These are phyloP conservation scores for Amblyopsis rosae DNA, from an alignment of 2,113 vertebrate genomes.

Conservation along the genomic window DNA sequence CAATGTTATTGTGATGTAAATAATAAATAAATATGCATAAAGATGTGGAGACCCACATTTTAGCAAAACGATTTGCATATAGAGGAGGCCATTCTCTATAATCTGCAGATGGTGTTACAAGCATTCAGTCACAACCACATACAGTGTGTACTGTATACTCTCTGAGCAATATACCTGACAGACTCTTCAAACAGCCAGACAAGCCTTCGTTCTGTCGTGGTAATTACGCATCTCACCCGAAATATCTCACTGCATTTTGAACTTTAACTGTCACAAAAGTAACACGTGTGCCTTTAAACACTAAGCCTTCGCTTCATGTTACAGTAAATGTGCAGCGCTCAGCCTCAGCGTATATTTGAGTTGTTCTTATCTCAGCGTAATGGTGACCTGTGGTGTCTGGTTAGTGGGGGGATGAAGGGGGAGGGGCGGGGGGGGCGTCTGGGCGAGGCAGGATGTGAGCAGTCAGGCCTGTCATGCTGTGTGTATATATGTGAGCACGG, in stretches of 20 bases:
- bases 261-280: not conserved
- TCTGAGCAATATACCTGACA: not conserved
- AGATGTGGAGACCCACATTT: not conserved
- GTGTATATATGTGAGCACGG: conserved; percentile 19
- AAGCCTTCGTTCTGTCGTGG: not conserved
- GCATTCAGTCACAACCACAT: not conserved
- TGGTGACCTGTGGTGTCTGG: not conserved
- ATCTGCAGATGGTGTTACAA: not conserved
- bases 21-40: not conserved
- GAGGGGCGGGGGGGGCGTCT: not conserved
- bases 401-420: not conserved
- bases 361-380: too few species aligned
- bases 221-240: not conserved
- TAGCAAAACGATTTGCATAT: not conserved
- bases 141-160: not conserved
- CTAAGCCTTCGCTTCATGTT: not conserved
- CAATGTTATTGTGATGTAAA: not conserved
- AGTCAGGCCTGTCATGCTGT: not conserved
- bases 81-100: not conserved
- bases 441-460: not conserved
- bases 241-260: not conserved
- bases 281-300: not conserved
- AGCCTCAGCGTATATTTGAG: not conserved
- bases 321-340: not conserved
- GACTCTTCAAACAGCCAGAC: not conserved